A percentile compares a stretch with the other conserved stretches of the same genome.
phyloP scores from a whole-genome alignment of 2,113 vertebrate species.

The Polypterus bichir region DNA sequence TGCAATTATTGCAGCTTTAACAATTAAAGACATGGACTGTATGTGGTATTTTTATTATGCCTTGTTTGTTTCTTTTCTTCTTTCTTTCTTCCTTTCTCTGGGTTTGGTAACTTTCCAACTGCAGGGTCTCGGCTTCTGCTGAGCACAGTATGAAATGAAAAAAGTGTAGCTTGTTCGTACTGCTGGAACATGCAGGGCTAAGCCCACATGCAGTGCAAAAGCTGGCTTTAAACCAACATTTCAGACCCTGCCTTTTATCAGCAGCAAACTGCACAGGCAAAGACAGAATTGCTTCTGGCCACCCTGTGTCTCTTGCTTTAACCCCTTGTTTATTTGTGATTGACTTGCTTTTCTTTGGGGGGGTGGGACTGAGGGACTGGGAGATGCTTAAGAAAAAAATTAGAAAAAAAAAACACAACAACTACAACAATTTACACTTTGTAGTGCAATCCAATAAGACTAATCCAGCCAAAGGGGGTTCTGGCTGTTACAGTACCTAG shows the following conservation, averaged over 20 bases:
- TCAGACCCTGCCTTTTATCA: constrained; percentile 31
- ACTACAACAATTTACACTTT: no score
- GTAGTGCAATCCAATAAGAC: no score
- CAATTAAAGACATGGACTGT: constrained; percentile 20
- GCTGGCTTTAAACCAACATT: constrained; percentile 41
- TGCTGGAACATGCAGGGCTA: constrained; percentile 48
- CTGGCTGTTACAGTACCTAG: no score
- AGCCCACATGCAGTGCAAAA: constrained; percentile 35
- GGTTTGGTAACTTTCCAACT: constrained; percentile 49
- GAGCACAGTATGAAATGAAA: constrained; percentile 58
- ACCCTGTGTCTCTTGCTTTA: no score
- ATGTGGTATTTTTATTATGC: constrained; percentile 13
- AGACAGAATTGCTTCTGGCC: no score
- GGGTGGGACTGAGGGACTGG: constrained; percentile 26
- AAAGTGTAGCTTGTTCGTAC: constrained; percentile 49
- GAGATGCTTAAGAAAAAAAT: no score
- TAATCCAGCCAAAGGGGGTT: no score
- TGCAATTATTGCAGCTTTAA: constrained; percentile 1
- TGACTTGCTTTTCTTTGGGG: constrained; percentile 30
- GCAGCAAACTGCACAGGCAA: no score
- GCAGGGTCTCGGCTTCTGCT: constrained; percentile 51
- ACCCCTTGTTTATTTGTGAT: constrained; percentile 21
- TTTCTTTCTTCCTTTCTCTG: constrained; percentile 29
- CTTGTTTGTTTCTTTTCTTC: constrained; percentile 16
- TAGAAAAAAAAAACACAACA: no score